Percentiles rank a stretch among this genome's conserved stretches.
Evolutionary conservation across 2,113 vertebrate genomes (phyloP).

Genomic region (Passer domesticus): DNA sequence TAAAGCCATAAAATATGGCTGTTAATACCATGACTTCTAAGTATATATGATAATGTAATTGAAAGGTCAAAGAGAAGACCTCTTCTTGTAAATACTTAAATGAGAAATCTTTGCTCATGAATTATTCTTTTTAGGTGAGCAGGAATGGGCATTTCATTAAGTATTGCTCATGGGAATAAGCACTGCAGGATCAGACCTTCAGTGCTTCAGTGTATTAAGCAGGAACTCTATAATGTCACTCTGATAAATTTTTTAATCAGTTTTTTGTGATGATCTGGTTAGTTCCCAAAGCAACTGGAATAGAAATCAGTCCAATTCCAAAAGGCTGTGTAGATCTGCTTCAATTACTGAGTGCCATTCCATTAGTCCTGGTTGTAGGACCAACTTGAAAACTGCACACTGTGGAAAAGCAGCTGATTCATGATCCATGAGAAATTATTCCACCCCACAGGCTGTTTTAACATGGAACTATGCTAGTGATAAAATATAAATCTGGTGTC

Average conservation of each 20-base stretch:
- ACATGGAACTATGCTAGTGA: constrained; percentile 5
- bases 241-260: neutral
- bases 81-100: neutral
- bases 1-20: neutral
- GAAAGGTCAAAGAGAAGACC: constrained; percentile 26
- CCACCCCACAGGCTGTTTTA: constrained; percentile 51
- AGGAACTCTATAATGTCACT: constrained; percentile 7
- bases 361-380: constrained; percentile 42
- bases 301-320: constrained; percentile 42
- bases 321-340: constrained; percentile 38
- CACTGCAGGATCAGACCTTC: neutral
- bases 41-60: neutral
- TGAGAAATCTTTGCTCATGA: neutral
- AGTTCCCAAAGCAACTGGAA: constrained; percentile 40
- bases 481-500: constrained; percentile 58
- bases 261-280: constrained; percentile 50
- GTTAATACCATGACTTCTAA: neutral
- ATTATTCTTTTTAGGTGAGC: neutral
- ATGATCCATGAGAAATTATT: constrained; percentile 53
- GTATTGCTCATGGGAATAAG: neutral
- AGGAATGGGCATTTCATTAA: neutral
- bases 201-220: neutral
- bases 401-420: constrained; percentile 47
- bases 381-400: neutral
- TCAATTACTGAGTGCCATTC: neutral